Evolutionary conservation across 2,797 vertebrate species (phyloP).

Genomic region (Champsocephalus esox): DNA sequence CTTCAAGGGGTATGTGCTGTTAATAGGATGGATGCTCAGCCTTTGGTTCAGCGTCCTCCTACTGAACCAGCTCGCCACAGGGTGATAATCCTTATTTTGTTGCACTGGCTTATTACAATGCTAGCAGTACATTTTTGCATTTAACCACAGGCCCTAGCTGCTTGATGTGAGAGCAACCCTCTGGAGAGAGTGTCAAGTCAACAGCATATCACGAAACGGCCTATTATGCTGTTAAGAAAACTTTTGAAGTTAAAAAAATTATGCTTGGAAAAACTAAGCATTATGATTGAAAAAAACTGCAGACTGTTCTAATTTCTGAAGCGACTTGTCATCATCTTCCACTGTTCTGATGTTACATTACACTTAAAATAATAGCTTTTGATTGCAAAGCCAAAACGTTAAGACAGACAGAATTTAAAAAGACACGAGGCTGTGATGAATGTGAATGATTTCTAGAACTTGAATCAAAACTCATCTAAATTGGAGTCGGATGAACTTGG

Average conservation of each 20-base stretch:
- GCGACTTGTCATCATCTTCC: conserved; percentile 32
- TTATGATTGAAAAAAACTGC: conserved; percentile 41
- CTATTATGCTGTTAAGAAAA: conserved; percentile 70
- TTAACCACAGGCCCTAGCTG: conserved; percentile 76
- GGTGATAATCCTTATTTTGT: conserved; percentile 88
- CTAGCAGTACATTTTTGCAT: conserved; percentile 81
- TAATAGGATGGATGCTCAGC: conserved; percentile 84
- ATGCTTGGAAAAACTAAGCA: conserved; percentile 45
- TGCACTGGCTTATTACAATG: conserved; percentile 87
- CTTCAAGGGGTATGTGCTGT: conserved; percentile 83
- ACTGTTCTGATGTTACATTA: conserved; percentile 33
- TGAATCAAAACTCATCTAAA: conserved; percentile 50
- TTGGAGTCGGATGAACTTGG: conserved; percentile 52
- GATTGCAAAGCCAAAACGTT: conserved; percentile 17
- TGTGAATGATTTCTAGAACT: conserved; percentile 39
- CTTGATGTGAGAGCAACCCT: conserved; percentile 78
- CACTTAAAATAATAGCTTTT: conserved; percentile 35
- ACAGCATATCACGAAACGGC: conserved; percentile 66
- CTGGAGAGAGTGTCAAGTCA: conserved; percentile 71
- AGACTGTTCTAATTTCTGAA: conserved; percentile 36
- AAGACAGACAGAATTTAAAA: conserved; percentile 14
- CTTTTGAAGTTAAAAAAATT: conserved; percentile 56
- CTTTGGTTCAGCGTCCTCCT: conserved; percentile 81
- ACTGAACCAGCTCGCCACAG: conserved; percentile 80
- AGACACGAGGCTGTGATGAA: conserved; percentile 29